Percentiles rank a stretch among this genome's conserved stretches.
phyloP scores from a whole-genome alignment of 2,113 vertebrate genomes.

The Anseranas semipalmata region DNA sequence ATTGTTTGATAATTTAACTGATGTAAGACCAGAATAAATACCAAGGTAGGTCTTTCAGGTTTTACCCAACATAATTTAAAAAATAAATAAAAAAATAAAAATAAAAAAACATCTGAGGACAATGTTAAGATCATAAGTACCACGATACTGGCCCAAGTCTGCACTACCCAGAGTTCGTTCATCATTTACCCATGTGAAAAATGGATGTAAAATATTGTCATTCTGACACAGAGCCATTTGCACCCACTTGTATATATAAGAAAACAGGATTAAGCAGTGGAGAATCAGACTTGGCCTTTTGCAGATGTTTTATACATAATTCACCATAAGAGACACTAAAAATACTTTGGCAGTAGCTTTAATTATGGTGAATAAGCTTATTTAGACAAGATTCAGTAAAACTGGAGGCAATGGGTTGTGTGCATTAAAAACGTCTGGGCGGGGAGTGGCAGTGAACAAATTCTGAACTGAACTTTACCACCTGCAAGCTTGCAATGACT shows the following conservation, averaged over 20 bases:
- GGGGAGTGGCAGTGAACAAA: neutral
- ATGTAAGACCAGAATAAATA: neutral
- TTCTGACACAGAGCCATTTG: neutral
- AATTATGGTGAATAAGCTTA: neutral
- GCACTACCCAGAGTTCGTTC: neutral
- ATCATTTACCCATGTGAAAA: neutral
- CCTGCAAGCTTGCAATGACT: slow-evolving; percentile 31
- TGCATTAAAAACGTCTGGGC: neutral
- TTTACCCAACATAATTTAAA: neutral
- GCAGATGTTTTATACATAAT: slow-evolving; percentile 30
- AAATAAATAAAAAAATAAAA: neutral
- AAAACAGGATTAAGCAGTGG: neutral
- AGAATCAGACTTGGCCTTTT: neutral
- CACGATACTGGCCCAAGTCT: neutral
- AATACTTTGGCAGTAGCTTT: slow-evolving; percentile 29
- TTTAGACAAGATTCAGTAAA: slow-evolving; percentile 20
- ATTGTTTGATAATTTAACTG: neutral
- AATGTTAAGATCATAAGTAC: neutral
- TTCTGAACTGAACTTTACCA: slow-evolving; percentile 29
- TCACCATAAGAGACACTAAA: slow-evolving; percentile 12
- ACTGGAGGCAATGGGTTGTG: neutral
- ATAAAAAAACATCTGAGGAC: neutral
- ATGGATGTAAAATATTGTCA: neutral
- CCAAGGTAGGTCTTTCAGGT: neutral
- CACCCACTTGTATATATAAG: neutral